These are phyloP conservation scores for Odocoileus virginianus DNA, from an alignment of 2,113 vertebrate species.

Conservation along the genomic window DNA sequence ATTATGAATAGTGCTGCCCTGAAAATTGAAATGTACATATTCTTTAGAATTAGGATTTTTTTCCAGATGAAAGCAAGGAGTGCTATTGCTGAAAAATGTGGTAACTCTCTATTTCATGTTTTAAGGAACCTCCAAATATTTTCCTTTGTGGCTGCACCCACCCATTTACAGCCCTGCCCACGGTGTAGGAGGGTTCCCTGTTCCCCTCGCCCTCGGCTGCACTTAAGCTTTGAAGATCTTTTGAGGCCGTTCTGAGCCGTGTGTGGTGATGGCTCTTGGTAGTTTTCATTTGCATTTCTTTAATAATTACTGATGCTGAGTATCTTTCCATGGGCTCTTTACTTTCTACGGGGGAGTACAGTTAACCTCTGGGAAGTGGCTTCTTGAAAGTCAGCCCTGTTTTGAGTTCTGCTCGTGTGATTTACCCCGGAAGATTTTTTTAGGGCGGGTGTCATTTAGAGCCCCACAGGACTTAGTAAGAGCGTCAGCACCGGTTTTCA, in stretches of 20 bases:
- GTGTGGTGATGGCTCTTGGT: neutral
- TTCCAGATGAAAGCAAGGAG: neutral
- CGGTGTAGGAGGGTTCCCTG: rapidly evolving
- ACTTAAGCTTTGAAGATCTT: neutral
- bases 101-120: neutral
- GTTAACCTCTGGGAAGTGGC: neutral
- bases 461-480: no score
- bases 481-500: no score
- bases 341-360: neutral
- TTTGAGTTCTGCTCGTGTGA: neutral
- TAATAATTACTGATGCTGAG: neutral
- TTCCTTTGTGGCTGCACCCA: neutral
- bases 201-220: neutral
- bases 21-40: neutral
- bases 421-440: neutral
- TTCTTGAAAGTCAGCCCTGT: no score
- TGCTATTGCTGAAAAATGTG: neutral
- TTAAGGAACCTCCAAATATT: neutral
- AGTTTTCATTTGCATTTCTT: neutral
- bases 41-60: neutral
- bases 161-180: neutral
- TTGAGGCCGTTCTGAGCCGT: neutral
- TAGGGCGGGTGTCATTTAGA: no score
- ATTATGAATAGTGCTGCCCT: neutral
- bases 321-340: neutral